Percentiles rank a stretch among this genome's conserved stretches.
These are phyloP conservation scores for Limonius californicus DNA, from an alignment of 1,140 invertebrate species.

Conservation along the genomic window DNA sequence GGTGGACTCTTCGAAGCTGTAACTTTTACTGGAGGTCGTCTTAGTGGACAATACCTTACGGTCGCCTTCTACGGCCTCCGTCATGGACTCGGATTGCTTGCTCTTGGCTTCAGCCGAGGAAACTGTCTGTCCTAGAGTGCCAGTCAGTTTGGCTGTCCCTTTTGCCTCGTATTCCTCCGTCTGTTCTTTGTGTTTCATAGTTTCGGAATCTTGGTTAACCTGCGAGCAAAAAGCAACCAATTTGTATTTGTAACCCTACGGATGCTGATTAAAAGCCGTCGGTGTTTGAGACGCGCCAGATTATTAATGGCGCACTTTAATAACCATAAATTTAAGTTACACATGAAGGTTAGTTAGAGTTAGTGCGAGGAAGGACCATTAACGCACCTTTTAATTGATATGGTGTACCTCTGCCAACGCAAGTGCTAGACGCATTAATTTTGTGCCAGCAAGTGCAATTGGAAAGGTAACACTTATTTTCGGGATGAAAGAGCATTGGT, in stretches of 20 bases:
- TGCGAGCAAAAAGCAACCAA: conserved; percentile 22
- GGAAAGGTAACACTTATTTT: too few species aligned
- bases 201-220: conserved; percentile 39
- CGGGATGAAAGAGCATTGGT: too few species aligned
- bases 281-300: neutral
- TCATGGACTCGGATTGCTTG: neutral
- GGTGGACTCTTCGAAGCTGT: conserved; percentile 42
- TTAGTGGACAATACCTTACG: conserved; percentile 39
- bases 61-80: conserved; percentile 34
- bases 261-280: neutral
- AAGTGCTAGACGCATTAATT: conserved; percentile 24
- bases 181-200: conserved; percentile 40
- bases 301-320: neutral
- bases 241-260: neutral
- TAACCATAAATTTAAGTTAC: too few species aligned
- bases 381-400: conserved; percentile 25
- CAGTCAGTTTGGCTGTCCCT: neutral
- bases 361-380: too few species aligned
- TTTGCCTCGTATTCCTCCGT: conserved; percentile 38
- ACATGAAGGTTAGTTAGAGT: too few species aligned
- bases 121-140: neutral
- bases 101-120: neutral
- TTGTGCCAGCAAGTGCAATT: too few species aligned
- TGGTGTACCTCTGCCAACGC: conserved; percentile 22
- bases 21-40: conserved; percentile 41